Evolutionary conservation across 1,140 invertebrate genomes (phyloP), one percentile per base, ranked within the genome.

Genomic region (Drosophila mojavensis): DNA sequence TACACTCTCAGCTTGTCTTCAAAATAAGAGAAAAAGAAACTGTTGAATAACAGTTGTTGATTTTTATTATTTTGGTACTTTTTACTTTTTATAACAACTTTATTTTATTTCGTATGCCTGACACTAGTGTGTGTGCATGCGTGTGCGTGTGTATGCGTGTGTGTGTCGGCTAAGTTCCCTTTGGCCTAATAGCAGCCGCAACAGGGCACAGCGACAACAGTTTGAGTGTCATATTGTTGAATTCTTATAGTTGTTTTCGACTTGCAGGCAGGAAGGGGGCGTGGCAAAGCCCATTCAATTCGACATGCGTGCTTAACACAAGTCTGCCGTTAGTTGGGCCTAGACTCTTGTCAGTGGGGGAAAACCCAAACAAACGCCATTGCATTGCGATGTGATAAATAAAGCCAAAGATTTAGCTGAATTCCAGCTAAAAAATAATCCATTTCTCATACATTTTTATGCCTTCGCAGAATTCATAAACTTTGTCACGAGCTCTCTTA

Each of bases 41-140:
- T 59, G 82, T 88, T 88, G 84, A 56, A 84, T 88, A 88, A 88
- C 84, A 88, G 84, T 88, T 88, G 75, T 86, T 86, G 60, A 58
- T 75, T 63, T 71, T 80, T 67, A 59, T 67, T 67, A 47, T 58
- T 78, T 54, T 43, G 39, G 24, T 68, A 33, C 43, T 62, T 79
- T 75, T 64, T 74, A 77, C 50, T 79, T 79, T 86, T 89, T 78
- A 77, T 61, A 73, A 67, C 58, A 80, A 64, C 74, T 86, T 81
- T 85, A 76, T 67, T 75, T 75, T 53, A 56, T 61, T 73, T 67
- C 54, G 36, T 28, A 48, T 45, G 39, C 39, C 6, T 43, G n/a
- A 26, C 20, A 10, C 33, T n/a, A 39, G n/a, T 55, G 39, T 55
- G 11, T 24, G 5, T 45, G 6, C 50, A 45, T 13, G 5, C 20